These are phyloP conservation scores for Megatriorchis doriae DNA, from an alignment of 2,113 vertebrate genomes.

Conservation along the genomic window DNA sequence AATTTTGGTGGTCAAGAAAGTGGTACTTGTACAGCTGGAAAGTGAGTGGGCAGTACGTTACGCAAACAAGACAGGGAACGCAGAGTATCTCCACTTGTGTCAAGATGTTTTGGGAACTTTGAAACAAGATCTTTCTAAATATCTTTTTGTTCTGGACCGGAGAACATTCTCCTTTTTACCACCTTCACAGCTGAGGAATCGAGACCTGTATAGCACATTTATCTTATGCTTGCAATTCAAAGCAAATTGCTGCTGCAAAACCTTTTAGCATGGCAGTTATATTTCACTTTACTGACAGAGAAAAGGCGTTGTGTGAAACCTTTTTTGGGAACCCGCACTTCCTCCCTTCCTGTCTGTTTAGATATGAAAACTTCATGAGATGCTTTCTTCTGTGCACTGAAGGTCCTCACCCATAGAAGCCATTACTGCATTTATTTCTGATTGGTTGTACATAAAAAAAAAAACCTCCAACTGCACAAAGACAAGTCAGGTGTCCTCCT, in stretches of 20 bases:
- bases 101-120: not conserved
- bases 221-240: conserved; percentile 57
- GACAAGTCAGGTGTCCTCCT: not conserved
- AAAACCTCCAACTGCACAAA: not conserved
- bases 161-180: conserved; percentile 47
- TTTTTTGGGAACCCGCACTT: conserved; percentile 32
- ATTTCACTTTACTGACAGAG: conserved; percentile 55
- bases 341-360: conserved; percentile 29
- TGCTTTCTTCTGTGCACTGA: not conserved
- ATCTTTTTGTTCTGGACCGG: conserved; percentile 31
- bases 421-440: not conserved
- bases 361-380: conserved; percentile 16
- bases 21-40: not conserved
- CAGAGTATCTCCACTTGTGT: not conserved
- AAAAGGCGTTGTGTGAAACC: conserved; percentile 50
- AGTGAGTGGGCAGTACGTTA: not conserved
- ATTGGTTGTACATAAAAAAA: not conserved
- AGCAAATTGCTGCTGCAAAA: conserved; percentile 60
- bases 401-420: not conserved
- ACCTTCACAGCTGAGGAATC: conserved; percentile 56
- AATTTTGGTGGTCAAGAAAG: not conserved
- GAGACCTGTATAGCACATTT: conserved; percentile 24
- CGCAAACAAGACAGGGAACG: not conserved
- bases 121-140: conserved; percentile 30
- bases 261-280: conserved; percentile 55